phyloP scores from a whole-genome alignment of 2,113 vertebrate genomes.

The Riparia riparia region DNA sequence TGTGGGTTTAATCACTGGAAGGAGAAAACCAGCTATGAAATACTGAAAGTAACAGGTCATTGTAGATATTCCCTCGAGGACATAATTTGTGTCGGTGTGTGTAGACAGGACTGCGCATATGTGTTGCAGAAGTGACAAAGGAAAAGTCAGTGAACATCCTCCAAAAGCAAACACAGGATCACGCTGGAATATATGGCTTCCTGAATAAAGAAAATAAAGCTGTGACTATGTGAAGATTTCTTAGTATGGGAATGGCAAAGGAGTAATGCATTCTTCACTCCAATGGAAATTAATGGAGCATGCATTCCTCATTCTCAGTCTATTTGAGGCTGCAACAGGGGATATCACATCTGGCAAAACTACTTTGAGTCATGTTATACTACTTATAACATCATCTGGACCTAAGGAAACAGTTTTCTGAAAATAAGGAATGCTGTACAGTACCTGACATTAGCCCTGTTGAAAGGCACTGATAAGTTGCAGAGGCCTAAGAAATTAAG shows the following conservation, averaged over 20 bases:
- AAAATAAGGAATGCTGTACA: slow-evolving; percentile 26
- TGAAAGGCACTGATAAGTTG: slow-evolving; percentile 67
- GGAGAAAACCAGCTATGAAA: slow-evolving; percentile 55
- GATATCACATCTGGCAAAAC: slow-evolving; percentile 69
- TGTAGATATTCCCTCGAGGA: neutral
- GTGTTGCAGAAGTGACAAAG: slow-evolving; percentile 9
- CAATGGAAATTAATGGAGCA: slow-evolving; percentile 53
- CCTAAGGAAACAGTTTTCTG: slow-evolving; percentile 50
- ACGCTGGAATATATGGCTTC: slow-evolving; percentile 21
- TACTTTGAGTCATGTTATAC: slow-evolving; percentile 51
- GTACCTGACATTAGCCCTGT: slow-evolving; percentile 17
- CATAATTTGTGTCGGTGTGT: neutral
- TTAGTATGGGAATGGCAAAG: slow-evolving; percentile 36
- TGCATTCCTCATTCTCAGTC: slow-evolving; percentile 50
- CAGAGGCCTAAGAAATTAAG: slow-evolving; percentile 50
- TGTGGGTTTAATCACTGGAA: slow-evolving; percentile 68
- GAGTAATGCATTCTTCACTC: slow-evolving; percentile 57
- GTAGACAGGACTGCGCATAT: neutral
- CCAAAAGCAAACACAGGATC: slow-evolving; percentile 38
- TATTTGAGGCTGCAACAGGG: slow-evolving; percentile 51
- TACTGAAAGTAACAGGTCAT: slow-evolving; percentile 34
- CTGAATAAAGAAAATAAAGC: slow-evolving; percentile 42
- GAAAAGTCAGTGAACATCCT: slow-evolving; percentile 36
- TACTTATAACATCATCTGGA: slow-evolving; percentile 49
- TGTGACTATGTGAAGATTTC: slow-evolving; percentile 17